phyloP scores from a whole-genome alignment of 2,888 invertebrate genomes.

The Phalera bucephala region DNA sequence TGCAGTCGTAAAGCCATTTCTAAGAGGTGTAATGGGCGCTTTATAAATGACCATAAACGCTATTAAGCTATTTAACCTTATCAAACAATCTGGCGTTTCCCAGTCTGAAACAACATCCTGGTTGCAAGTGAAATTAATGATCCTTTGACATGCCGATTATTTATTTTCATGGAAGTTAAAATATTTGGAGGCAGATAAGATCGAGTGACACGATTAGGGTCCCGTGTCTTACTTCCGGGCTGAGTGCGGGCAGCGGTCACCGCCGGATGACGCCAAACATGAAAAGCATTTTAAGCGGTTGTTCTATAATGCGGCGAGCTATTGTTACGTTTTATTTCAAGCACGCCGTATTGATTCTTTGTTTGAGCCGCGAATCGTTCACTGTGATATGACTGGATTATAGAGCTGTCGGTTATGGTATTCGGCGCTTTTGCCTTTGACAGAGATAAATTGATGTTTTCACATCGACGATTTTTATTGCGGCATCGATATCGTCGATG shows the following conservation, averaged over 20 bases:
- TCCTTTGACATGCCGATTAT: conserved; percentile 43
- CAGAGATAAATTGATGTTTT: conserved; percentile 1
- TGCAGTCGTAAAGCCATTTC: conserved; percentile 25
- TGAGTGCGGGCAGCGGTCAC: conserved; percentile 42
- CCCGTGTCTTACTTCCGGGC: conserved; percentile 68
- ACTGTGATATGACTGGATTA: conserved; percentile 12
- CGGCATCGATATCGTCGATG: background rate
- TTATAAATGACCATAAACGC: conserved; percentile 37
- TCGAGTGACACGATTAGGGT: conserved; percentile 56
- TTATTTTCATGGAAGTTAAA: conserved; percentile 43
- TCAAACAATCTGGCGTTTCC: conserved; percentile 50
- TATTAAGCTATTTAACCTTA: conserved; percentile 40
- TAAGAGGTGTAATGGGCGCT: conserved; percentile 24
- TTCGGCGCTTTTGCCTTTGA: conserved; percentile 5
- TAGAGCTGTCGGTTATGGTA: conserved; percentile 17
- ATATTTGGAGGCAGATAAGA: conserved; percentile 56
- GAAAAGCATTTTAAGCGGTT: conserved; percentile 80
- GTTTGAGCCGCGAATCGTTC: conserved; percentile 15
- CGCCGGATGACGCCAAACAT: conserved; percentile 73
- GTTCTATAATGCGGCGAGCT: conserved; percentile 56
- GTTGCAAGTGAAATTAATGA: conserved; percentile 68
- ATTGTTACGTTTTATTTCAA: conserved; percentile 74
- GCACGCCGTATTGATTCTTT: conserved; percentile 62
- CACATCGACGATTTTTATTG: conserved; percentile 2
- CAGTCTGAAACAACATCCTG: conserved; percentile 56